Evolutionary conservation across 2,888 invertebrate species (phyloP).

Genomic region (Palloptera scutellata): DNA sequence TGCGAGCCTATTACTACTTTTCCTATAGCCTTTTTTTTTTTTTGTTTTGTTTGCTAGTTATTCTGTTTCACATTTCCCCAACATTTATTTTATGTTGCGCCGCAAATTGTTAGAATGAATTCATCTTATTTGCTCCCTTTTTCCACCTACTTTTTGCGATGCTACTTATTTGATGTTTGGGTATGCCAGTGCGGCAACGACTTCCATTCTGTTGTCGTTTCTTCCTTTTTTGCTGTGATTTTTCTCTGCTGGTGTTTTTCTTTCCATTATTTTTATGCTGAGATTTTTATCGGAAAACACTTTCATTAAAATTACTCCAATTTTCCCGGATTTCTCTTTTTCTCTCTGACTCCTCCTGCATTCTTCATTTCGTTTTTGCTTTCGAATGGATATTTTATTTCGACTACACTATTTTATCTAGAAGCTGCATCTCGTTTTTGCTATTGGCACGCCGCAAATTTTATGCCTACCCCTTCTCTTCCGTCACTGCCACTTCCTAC

Average conservation of each 20-base stretch:
- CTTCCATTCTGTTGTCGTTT: background rate
- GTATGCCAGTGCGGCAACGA: background rate
- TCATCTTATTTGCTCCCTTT: slow-evolving; percentile 19
- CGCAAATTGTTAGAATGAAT: slow-evolving; percentile 44
- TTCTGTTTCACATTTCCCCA: background rate
- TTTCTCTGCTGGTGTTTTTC: slow-evolving; percentile 18
- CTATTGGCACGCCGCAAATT: slow-evolving; percentile 5
- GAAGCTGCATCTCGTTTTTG: slow-evolving; percentile 21
- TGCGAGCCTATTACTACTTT: background rate
- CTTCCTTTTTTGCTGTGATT: slow-evolving; percentile 1
- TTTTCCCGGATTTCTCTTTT: slow-evolving; percentile 32
- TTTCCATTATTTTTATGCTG: slow-evolving; percentile 37
- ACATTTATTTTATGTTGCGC: slow-evolving; percentile 18
- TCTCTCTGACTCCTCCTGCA: background rate
- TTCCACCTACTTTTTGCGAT: slow-evolving; percentile 3
- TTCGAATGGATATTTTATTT: slow-evolving; percentile 25
- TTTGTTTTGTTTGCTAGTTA: background rate
- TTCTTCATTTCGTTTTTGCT: background rate
- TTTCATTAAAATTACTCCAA: slow-evolving; percentile 52
- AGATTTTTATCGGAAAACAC: slow-evolving; percentile 53
- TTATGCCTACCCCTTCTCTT: slow-evolving; percentile 6
- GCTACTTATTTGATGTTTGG: background rate
- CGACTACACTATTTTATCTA: slow-evolving; percentile 24
- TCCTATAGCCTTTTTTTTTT: too few species aligned
- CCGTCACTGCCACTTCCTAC: too few species aligned